Percentiles rank a stretch among this genome's conserved stretches.
Conservation (phyloP, 2,888 invertebrate species). For the Callyntrura guangdongensis region DNA sequence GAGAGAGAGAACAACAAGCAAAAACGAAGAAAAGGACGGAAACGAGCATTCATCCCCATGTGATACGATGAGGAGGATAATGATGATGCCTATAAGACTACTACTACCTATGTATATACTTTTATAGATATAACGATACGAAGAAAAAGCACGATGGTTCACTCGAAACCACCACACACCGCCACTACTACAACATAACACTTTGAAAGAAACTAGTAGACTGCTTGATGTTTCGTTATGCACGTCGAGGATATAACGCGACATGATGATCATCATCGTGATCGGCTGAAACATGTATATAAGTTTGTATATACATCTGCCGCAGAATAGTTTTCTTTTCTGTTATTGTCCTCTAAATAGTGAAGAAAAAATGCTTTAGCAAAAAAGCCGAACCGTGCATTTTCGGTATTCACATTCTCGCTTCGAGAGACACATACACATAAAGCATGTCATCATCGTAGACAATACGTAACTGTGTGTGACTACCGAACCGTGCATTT, state of each 20-base stretch:
- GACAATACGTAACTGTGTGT: background rate
- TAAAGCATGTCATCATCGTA: background rate
- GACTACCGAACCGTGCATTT: slow-evolving; percentile 30
- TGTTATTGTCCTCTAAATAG: slow-evolving; percentile 48
- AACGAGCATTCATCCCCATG: slow-evolving; percentile 61
- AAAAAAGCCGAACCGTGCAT: slow-evolving; percentile 28
- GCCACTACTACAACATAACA: slow-evolving; percentile 11
- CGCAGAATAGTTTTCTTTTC: slow-evolving; percentile 41
- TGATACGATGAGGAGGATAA: slow-evolving; percentile 9
- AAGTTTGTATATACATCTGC: slow-evolving; percentile 23
- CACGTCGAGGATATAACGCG: slow-evolving; percentile 44
- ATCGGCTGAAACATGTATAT: slow-evolving; percentile 8
- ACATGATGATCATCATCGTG: slow-evolving; percentile 16
- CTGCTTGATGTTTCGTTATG: slow-evolving; percentile 55
- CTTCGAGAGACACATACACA: background rate
- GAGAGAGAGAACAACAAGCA: slow-evolving; percentile 6
- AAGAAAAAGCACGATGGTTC: slow-evolving; percentile 13
- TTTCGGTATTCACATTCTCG: slow-evolving; percentile 46
- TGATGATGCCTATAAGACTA: background rate
- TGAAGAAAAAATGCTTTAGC: slow-evolving; percentile 30
- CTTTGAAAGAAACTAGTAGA: slow-evolving; percentile 40
- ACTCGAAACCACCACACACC: slow-evolving; percentile 39
- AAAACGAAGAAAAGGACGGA: slow-evolving; percentile 62
- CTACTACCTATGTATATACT: no score
- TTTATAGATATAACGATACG: background rate